Percentiles rank a stretch among this genome's conserved stretches.
phyloP scores from a whole-genome alignment of 2,888 invertebrate species.

The Corbicula japonica region DNA sequence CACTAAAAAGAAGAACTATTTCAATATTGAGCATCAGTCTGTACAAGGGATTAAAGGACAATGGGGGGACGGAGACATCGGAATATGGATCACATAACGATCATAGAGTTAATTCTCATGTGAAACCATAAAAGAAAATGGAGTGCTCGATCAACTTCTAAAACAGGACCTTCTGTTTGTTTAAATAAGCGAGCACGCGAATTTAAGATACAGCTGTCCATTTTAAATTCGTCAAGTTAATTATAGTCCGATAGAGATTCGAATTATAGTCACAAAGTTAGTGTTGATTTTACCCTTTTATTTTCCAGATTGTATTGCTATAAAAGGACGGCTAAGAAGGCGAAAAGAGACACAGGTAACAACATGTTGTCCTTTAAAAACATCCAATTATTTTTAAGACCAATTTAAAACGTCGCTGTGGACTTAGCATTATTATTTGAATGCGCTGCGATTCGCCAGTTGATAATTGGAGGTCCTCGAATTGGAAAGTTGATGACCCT shows the following conservation, averaged over 20 bases:
- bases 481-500: too few relatives aligned
- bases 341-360: conserved; percentile 1
- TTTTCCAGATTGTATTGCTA: conserved; percentile 20
- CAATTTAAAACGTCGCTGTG: conserved; percentile 25
- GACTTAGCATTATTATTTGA: conserved; percentile 15
- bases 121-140: neutral
- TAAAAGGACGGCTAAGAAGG: conserved; percentile 23
- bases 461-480: too few relatives aligned
- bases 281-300: conserved; percentile 7
- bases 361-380: conserved; percentile 18
- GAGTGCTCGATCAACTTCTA: conserved; percentile 19
- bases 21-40: conserved; percentile 30
- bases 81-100: neutral
- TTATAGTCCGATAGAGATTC: conserved; percentile 29
- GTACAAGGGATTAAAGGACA: conserved; percentile 23
- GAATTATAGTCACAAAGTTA: conserved; percentile 22
- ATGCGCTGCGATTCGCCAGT: too few relatives aligned
- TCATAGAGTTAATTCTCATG: neutral
- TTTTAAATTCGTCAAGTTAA: conserved; percentile 36
- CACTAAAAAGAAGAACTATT: conserved; percentile 29
- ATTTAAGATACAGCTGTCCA: conserved; percentile 37
- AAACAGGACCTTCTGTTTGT: conserved; percentile 23
- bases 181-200: conserved; percentile 6
- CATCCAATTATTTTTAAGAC: conserved; percentile 22
- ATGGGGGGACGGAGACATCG: conserved; percentile 19